Evolutionary conservation across 2,113 vertebrate genomes (phyloP), one percentile per base, ranked within the genome.

Genomic region (Tiliqua scincoides): DNA sequence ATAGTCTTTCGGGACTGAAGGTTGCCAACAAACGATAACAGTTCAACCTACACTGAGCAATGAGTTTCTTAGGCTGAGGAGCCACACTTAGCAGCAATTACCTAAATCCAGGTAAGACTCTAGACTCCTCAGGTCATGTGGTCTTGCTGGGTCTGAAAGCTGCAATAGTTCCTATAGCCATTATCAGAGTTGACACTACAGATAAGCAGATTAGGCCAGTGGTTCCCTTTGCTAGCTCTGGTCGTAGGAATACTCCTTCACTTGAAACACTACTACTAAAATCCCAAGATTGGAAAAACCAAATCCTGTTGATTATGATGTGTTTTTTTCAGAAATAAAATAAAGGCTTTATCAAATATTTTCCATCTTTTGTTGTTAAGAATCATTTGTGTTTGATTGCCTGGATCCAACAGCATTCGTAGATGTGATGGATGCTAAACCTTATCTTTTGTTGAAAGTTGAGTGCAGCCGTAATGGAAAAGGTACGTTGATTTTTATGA

Each of bases 401-500:
- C 27, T 89, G 2, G 67, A 79, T 85, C 76, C 27, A 3, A 76
- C 35, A 6, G 63, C 80, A 48, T 82, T 89, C 57, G 23, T n/a
- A 77, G 61, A 84, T 61, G 17, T 70, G 11, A 20, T 67, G 76
- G 72, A 59, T 71, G 67, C 43, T 52, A 63, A 68, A 30, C 76
- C 87, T 21, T 74, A 70, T 20, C 1, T 88, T 27, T 23, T 93
- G 83, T 78, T 92, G 32, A 79, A 85, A 71, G 72, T 82, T 1
- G 2, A 76, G 63, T 83, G 82, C 74, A 63, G n/a, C 11, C 82
- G 54, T 79, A 65, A 48, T 74, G 74, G 52, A 70, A 82, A 78
- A 87, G 88, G 83, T 87, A 21, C 27, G 40, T 37, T 63, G 35
- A 2, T 37, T 90, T 79, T 90, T 23, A 21, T 27, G 18, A 37